Conservation (phyloP, 2,797 vertebrate species). For the Oreochromis grahami region DNA sequence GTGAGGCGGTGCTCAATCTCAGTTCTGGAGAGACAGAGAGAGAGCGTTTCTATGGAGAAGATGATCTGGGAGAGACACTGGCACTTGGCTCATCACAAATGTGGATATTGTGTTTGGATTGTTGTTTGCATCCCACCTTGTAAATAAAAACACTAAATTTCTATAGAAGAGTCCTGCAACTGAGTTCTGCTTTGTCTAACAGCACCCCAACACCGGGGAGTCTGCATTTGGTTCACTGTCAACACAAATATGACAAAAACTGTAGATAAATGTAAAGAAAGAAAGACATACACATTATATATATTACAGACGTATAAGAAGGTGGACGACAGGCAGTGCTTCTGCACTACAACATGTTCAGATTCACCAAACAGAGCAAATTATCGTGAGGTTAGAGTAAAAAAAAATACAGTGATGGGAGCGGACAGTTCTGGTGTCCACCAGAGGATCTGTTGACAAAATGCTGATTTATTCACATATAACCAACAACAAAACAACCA, state of each 20-base stretch:
- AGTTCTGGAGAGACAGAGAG: neutral
- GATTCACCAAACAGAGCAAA: neutral
- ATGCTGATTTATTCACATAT: neutral
- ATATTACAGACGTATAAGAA: neutral
- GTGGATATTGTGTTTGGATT: neutral
- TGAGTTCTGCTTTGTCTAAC: neutral
- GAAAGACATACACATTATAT: neutral
- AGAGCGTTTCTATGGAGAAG: neutral
- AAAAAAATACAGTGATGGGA: neutral
- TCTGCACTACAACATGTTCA: neutral
- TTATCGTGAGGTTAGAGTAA: neutral
- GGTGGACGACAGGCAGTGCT: neutral
- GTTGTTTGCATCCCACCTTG: neutral
- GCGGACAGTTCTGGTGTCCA: neutral
- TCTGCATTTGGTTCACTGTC: neutral
- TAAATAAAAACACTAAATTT: neutral
- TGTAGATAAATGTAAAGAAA: neutral
- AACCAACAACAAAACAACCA: neutral
- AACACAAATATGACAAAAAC: neutral
- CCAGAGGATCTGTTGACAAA: neutral
- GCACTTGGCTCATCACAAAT: neutral
- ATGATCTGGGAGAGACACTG: neutral
- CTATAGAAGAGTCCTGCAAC: neutral
- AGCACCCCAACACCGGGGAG: neutral
- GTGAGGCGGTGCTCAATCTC: neutral